phyloP scores from a whole-genome alignment of 2,888 invertebrate genomes.

The Cataglyphis livida region DNA sequence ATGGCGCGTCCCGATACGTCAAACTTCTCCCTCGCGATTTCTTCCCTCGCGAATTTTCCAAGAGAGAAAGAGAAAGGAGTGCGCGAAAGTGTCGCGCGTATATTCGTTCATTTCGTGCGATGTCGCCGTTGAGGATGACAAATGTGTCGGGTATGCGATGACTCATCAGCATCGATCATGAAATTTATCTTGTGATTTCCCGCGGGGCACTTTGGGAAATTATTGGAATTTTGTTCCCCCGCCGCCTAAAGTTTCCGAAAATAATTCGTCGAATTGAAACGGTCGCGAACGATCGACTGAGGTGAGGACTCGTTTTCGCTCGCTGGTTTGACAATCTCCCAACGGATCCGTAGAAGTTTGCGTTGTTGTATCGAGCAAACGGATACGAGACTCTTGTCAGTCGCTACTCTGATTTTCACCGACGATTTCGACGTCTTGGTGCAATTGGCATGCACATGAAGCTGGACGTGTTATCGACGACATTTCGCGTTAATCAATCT shows the following conservation, averaged over 20 bases:
- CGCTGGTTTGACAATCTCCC: not conserved
- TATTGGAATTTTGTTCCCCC: conserved; percentile 18
- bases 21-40: conserved; percentile 33
- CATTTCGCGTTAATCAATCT: not conserved
- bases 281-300: not conserved
- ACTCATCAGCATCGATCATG: conserved; percentile 47
- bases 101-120: conserved; percentile 2
- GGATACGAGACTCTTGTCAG: conserved; percentile 1
- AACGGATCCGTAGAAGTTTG: conserved; percentile 22
- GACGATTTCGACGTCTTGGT: not conserved
- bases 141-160: conserved; percentile 33
- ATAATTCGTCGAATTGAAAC: conserved; percentile 22
- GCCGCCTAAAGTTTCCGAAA: conserved; percentile 9
- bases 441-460: conserved; percentile 2
- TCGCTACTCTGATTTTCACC: conserved; percentile 18
- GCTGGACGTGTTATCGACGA: not conserved
- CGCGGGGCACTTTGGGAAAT: conserved; percentile 43
- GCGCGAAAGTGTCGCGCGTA: not conserved
- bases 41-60: not conserved
- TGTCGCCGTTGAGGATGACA: conserved; percentile 14
- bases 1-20: conserved; percentile 15
- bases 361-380: conserved; percentile 5
- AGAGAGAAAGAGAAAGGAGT: not conserved
- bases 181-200: conserved; percentile 61
- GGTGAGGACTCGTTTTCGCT: not conserved